Percentiles rank a stretch among this genome's conserved stretches.
phyloP scores from a whole-genome alignment of 2,888 invertebrate species.

The Epinotia brunnichana region DNA sequence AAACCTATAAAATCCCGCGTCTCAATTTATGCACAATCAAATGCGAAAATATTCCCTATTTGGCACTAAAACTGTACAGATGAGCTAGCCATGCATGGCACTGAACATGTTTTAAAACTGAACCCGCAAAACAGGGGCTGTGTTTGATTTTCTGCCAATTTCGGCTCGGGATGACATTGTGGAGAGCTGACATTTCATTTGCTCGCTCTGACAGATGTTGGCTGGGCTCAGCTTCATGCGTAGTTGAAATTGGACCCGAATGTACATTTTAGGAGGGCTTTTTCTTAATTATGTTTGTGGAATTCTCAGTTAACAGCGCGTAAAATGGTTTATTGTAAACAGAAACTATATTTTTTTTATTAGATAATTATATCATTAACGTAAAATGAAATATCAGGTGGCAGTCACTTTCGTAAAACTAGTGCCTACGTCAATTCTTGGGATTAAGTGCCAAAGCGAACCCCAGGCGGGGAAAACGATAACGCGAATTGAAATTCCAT shows the following conservation, averaged over 20 bases:
- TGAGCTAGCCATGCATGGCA: slow-evolving; percentile 39
- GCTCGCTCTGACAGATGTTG: slow-evolving; percentile 21
- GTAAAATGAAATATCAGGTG: too few species aligned
- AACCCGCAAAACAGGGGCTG: slow-evolving; percentile 41
- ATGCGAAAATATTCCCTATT: slow-evolving; percentile 27
- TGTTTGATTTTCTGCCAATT: slow-evolving; percentile 48
- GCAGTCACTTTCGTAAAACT: too few species aligned
- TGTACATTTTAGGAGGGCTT: background rate
- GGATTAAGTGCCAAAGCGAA: too few species aligned
- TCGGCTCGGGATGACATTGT: slow-evolving; percentile 36
- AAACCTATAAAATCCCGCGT: slow-evolving; percentile 18
- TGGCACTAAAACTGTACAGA: slow-evolving; percentile 39
- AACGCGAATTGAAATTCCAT: too few species aligned
- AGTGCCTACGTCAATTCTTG: too few species aligned
- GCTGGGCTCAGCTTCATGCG: slow-evolving; percentile 12
- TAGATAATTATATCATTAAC: too few species aligned
- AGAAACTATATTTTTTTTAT: too few species aligned
- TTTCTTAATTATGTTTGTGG: background rate
- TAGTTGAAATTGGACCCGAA: background rate
- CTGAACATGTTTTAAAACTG: slow-evolving; percentile 42
- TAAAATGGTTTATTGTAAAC: too few species aligned
- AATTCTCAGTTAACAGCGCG: too few species aligned
- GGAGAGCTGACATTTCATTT: slow-evolving; percentile 23
- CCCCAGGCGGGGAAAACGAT: too few species aligned
- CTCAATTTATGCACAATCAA: slow-evolving; percentile 26